Conservation (phyloP, 2,113 vertebrate genomes). For the Brachyistius frenatus region DNA sequence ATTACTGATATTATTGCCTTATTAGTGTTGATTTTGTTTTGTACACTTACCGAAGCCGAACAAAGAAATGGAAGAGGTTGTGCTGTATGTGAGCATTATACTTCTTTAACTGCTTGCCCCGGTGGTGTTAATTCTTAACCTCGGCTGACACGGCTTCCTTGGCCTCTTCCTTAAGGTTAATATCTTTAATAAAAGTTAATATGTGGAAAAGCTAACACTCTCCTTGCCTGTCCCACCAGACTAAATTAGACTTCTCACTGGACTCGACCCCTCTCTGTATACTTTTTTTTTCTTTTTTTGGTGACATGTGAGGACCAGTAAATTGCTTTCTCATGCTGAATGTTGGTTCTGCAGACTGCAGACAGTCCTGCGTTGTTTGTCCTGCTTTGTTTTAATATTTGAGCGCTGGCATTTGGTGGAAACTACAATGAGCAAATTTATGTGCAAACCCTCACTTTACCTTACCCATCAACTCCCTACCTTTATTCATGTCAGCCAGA, state of each 20-base stretch:
- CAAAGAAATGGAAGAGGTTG: conserved; percentile 50
- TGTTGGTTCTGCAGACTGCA: conserved; percentile 61
- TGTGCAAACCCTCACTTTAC: conserved; percentile 14
- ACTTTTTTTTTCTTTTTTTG: conserved; percentile 61
- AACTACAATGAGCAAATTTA: conserved; percentile 37
- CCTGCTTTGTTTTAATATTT: conserved; percentile 55
- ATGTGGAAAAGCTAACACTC: conserved; percentile 73
- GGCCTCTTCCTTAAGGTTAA: conserved; percentile 79
- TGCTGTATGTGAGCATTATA: conserved; percentile 28
- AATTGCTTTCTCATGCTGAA: conserved; percentile 85
- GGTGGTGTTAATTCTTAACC: conserved; percentile 80
- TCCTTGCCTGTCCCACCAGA: conserved; percentile 62
- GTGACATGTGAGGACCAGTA: conserved; percentile 71
- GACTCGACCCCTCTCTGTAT: conserved; percentile 56
- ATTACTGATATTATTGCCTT: conserved; percentile 80
- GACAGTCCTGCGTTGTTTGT: conserved; percentile 60
- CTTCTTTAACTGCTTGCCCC: conserved; percentile 57
- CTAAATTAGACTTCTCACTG: conserved; percentile 73
- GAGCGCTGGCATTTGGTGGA: conserved; percentile 18
- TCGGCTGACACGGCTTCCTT: conserved; percentile 72
- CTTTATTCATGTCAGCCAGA: conserved; percentile 28
- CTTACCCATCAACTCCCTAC: conserved; percentile 17
- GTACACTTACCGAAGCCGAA: conserved; percentile 49
- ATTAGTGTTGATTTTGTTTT: conserved; percentile 78
- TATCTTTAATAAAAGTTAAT: conserved; percentile 79